Base-by-base conservation (phyloP, 2,113 vertebrate species). In the Sturnira hondurensis region DNA sequence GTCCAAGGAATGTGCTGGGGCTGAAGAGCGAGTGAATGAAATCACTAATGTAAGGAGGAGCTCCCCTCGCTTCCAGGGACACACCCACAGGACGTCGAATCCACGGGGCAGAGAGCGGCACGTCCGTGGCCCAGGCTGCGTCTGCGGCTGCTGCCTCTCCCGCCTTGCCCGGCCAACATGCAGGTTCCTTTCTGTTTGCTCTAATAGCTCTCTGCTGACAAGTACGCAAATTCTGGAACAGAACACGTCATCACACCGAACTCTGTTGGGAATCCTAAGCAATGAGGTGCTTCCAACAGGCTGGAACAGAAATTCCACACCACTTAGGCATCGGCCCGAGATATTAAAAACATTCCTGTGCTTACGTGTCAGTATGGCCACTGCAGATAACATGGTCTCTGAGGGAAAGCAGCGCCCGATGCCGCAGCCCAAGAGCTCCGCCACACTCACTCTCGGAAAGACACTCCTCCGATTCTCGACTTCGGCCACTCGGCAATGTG, bases 111-210 rank as follows among this genome's bases (percentile, higher is more conserved):
- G 8, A 80, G 6, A 41, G 70, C 65, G 5, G 5, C 8, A 1
- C 0, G 10, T 3, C 2, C 12, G 0, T 13, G 6, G 58, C 38
- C 15, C 33, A 16, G 14, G 71, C 16, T 10, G 22, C 41, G 41
- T 10, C 68, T 22, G 5, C 2, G 13, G 31, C 36, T 70, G 28
- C 6, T 6, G 15, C 26, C 26, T 26, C 78, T 61, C 13, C 67
- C 17, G 12, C 54, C n/a, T 54, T 28, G 20, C 50, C 31, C 3
- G 3, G 5, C 12, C 2, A 43, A 4, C 43, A 22, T 7, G 45
- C 4, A 4, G 11, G 10, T 41, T 26, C 52, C 11, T 36, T 56
- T 71, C 12, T 31, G 31, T 26, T 52, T 47, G 74, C 68, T n/a
- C 67, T 31, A n/a, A 24, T 5, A 54, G n/a, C 20, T 56, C 45